These are phyloP conservation scores for Simalia tracyae DNA, from an alignment of 2,797 vertebrate genomes.

Conservation along the genomic window DNA sequence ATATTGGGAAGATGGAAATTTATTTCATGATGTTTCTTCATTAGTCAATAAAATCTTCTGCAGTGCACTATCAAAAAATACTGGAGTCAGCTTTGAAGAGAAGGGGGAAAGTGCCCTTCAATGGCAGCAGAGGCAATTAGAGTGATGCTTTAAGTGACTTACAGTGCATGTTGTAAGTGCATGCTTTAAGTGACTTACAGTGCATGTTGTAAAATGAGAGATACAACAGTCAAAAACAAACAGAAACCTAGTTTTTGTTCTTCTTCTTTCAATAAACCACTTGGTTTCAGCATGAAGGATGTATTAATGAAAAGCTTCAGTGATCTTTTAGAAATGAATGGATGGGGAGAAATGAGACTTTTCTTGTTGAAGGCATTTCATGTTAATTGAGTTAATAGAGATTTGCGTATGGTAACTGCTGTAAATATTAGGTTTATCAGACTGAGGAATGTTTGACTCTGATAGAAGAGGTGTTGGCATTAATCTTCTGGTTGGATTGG, in stretches of 20 bases:
- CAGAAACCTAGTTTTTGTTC: neutral
- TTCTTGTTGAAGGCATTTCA: slow-evolving; percentile 3
- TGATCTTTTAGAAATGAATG: slow-evolving; percentile 16
- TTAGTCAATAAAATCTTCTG: slow-evolving; percentile 64
- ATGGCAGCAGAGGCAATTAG: slow-evolving; percentile 44
- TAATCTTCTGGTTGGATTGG: neutral
- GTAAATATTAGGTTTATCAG: neutral
- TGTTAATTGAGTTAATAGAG: slow-evolving; percentile 34
- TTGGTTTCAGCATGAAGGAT: neutral
- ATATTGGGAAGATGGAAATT: slow-evolving; percentile 59
- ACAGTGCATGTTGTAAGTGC: slow-evolving; percentile 32
- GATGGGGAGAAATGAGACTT: slow-evolving; percentile 9
- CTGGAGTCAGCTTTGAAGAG: slow-evolving; percentile 59
- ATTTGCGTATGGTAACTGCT: neutral
- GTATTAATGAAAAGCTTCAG: neutral
- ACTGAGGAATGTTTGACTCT: neutral
- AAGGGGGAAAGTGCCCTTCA: slow-evolving; percentile 25
- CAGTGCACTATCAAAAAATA: slow-evolving; percentile 47
- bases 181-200: slow-evolving; percentile 38
- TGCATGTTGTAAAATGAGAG: slow-evolving; percentile 44
- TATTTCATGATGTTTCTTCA: slow-evolving; percentile 58
- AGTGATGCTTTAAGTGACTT: slow-evolving; percentile 44
- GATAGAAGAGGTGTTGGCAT: neutral
- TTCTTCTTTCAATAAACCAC: neutral
- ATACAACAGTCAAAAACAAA: slow-evolving; percentile 16